Base-by-base conservation (phyloP, 2,888 invertebrate genomes). In the Macrophya alboannulata region DNA sequence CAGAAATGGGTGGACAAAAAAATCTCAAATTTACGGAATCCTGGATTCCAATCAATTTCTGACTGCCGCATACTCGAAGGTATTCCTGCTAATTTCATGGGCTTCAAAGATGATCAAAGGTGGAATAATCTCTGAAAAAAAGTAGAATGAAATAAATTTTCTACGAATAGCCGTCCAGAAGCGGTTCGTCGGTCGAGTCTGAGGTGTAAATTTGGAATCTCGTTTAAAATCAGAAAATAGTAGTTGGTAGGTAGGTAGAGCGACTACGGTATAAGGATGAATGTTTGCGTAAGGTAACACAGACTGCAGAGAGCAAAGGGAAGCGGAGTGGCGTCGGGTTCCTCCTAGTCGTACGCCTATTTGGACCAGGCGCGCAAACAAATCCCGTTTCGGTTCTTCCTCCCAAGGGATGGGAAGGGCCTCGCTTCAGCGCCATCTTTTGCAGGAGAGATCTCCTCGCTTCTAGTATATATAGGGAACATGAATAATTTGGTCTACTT, bases 401-500 rank as follows among this genome's bases (percentile, higher is more conserved):
- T 81, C 81, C 81, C 81, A 12, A n/a, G 81, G 43, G 81, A 62
- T 17, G 51, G 37, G 37, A 37, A 8, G 48, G 15, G 81, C 62
- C 37, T 51, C 81, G 81, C 62, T 59, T 81, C 81, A 62, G 43
- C 62, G 81, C 81, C 81, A 81, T 81, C 81, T 81, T 81, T 62
- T 40, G 21, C 59, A 40, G 81, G 10, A 59, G 31, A 31, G 79
- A 72, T 21, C 37, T 37, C 21, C 59, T 37, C 21, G 40, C 81
- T 81, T 5, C 62, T 43, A 3, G 17, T 62, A 21, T 43, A 21
- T 43, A 6, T 40, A 37, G 43, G 40, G 81, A 43, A 62, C 81
- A 81, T 81, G 81, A 81, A 81, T 81, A 81, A 81, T 81, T 81
- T 81, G 21, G 59, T 62, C 59, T 62, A 81, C 81, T 81, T 81